Conservation (phyloP, 2,888 invertebrate genomes). For the Lordiphosa fenestrarum region DNA sequence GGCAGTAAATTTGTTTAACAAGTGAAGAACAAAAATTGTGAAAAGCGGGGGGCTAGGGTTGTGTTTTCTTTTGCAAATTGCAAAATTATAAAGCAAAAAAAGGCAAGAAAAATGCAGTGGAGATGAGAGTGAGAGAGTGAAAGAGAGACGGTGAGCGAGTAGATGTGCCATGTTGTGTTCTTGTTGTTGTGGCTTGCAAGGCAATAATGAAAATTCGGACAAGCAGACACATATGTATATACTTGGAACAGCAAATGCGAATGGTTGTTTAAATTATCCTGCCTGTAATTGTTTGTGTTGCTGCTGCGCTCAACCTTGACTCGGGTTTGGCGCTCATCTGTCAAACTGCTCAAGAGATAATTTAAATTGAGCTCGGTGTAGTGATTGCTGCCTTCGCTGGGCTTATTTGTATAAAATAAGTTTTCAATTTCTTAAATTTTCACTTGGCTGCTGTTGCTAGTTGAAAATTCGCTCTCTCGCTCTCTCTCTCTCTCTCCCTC, state of each 20-base stretch:
- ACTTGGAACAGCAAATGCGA: neutral
- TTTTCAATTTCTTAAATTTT: constrained; percentile 3
- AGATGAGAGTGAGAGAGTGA: constrained; percentile 9
- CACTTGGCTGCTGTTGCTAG: constrained; percentile 14
- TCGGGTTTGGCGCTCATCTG: constrained; percentile 24
- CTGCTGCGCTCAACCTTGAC: neutral
- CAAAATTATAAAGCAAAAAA: constrained; percentile 8
- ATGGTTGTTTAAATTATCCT: too few relatives aligned
- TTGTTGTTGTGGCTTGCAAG: constrained; percentile 34
- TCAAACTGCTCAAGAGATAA: constrained; percentile 23
- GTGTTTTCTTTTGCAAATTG: constrained; percentile 2
- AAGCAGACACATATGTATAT: constrained; percentile 14
- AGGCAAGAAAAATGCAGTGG: constrained; percentile 19
- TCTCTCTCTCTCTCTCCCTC: constrained; percentile 7
- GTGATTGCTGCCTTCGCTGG: constrained; percentile 8
- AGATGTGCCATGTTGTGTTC: constrained; percentile 14
- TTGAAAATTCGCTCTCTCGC: constrained; percentile 11
- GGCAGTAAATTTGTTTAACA: too few relatives aligned
- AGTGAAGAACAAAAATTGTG: too few relatives aligned
- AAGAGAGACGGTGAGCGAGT: constrained; percentile 5
- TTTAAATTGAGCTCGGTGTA: constrained; percentile 6
- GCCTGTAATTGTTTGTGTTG: too few relatives aligned
- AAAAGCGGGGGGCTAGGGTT: too few relatives aligned
- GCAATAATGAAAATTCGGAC: constrained; percentile 42
- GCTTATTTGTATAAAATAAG: neutral